Evolutionary conservation across 1,140 invertebrate genomes (phyloP).

Genomic region (Bombus confusus): DNA sequence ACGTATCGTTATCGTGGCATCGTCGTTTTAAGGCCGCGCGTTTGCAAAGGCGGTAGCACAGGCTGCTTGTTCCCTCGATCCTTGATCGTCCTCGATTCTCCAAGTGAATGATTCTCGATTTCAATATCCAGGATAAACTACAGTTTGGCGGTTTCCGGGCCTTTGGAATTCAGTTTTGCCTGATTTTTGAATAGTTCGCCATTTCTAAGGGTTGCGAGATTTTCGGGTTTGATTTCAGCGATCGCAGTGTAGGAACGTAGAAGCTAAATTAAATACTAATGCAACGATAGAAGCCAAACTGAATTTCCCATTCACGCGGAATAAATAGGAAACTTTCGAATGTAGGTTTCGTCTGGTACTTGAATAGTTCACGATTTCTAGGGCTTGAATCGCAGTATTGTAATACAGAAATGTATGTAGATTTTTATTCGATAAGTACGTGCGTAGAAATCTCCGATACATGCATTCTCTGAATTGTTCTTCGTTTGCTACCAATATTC

Average conservation of each 20-base stretch:
- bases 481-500: no score
- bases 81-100: not conserved
- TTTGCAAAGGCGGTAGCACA: conserved; percentile 27
- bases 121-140: not conserved
- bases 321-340: not conserved
- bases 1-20: conserved; percentile 63
- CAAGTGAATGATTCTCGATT: not conserved
- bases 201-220: not conserved
- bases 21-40: conserved; percentile 53
- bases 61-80: not conserved
- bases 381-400: not conserved
- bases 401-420: not conserved
- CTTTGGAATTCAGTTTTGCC: not conserved
- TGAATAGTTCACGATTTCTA: not conserved
- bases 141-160: no score
- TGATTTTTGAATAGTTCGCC: not conserved
- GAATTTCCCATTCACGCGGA: not conserved
- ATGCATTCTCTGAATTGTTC: no score
- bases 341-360: not conserved
- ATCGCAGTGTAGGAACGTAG: not conserved
- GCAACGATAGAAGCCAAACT: not conserved
- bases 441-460: no score
- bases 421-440: not conserved
- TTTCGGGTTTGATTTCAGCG: not conserved
- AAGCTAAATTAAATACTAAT: not conserved